phyloP scores from a whole-genome alignment of 2,113 vertebrate species.

The Cygnus buccinator region DNA sequence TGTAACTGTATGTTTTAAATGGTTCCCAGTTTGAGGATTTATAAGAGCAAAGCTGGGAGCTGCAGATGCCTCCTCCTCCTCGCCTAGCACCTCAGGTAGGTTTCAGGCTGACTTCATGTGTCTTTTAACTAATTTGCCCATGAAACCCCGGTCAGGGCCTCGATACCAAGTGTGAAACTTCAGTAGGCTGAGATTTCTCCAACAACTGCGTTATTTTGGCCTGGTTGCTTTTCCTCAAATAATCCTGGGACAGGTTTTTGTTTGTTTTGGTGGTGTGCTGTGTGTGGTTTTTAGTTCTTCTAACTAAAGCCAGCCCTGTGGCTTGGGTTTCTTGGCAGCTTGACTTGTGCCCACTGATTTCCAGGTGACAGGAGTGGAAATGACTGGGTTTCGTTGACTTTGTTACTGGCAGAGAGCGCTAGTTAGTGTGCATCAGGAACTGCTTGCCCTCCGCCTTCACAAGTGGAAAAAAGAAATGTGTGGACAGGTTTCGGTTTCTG shows the following conservation, averaged over 20 bases:
- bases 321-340: neutral
- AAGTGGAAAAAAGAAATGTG: neutral
- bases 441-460: neutral
- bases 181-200: neutral
- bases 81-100: neutral
- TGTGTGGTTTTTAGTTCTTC: neutral
- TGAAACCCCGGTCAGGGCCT: neutral
- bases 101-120: neutral
- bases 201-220: neutral
- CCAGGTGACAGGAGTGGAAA: neutral
- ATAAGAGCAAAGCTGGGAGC: neutral
- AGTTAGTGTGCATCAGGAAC: neutral
- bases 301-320: neutral
- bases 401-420: neutral
- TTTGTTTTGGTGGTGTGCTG: too few relatives aligned
- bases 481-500: neutral
- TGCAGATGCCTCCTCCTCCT: neutral
- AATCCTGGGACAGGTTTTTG: neutral
- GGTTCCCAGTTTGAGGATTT: neutral
- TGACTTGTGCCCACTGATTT: neutral
- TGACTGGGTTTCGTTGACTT: neutral
- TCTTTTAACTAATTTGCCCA: neutral
- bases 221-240: neutral
- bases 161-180: neutral
- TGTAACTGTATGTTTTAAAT: neutral